phyloP scores from a whole-genome alignment of 2,888 invertebrate genomes.

The Yponomeuta sedellus region DNA sequence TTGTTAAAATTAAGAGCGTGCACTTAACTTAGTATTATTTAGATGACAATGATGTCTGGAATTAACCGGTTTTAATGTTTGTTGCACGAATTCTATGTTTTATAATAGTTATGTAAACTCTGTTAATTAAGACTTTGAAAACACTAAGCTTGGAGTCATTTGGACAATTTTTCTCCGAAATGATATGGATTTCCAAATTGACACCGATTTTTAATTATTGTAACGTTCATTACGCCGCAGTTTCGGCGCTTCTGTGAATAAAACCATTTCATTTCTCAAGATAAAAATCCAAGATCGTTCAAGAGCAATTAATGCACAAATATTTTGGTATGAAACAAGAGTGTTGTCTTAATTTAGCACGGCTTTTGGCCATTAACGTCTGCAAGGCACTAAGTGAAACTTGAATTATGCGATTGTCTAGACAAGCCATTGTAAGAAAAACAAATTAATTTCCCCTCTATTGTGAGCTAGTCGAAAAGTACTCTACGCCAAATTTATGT shows the following conservation, averaged over 20 bases:
- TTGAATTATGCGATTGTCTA: constrained; percentile 73
- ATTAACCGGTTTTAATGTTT: no score
- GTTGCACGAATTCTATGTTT: no score
- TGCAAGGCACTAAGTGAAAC: constrained; percentile 61
- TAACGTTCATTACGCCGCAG: no score
- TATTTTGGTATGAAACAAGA: constrained; percentile 7
- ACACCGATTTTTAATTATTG: no score
- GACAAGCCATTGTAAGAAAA: constrained; percentile 73
- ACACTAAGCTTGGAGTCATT: no score
- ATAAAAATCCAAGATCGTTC: neutral
- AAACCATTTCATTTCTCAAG: no score
- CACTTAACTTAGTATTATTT: neutral
- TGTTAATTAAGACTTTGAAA: no score
- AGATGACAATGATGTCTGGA: no score
- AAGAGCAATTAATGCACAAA: neutral
- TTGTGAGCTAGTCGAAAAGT: constrained; percentile 59
- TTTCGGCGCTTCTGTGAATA: no score
- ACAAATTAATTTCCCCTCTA: constrained; percentile 69
- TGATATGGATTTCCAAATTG: no score
- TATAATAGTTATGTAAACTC: no score
- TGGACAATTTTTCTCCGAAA: no score
- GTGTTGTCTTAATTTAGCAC: constrained; percentile 19
- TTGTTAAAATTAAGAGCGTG: neutral
- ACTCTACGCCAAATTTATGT: constrained; percentile 61
- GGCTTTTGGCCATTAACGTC: constrained; percentile 48